These are phyloP conservation scores for Rhinoptilus africanus DNA, from an alignment of 2,113 vertebrate species.

Conservation along the genomic window DNA sequence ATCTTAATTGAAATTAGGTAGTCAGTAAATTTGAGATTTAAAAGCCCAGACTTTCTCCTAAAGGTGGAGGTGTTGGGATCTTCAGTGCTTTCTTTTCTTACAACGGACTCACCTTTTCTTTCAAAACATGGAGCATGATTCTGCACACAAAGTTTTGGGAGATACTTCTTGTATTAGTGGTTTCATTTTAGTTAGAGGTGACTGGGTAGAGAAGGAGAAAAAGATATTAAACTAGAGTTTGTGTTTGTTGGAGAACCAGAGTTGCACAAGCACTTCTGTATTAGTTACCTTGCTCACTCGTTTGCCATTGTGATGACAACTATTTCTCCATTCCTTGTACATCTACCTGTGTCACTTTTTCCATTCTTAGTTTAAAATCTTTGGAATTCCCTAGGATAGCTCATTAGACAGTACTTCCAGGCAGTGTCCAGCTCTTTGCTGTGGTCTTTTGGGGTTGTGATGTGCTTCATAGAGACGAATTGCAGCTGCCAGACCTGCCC, in stretches of 20 bases:
- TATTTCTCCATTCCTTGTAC: not conserved
- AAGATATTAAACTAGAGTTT: not conserved
- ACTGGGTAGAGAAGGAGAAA: not conserved
- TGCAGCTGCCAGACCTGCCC: not conserved
- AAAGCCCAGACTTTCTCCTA: not conserved
- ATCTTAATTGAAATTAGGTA: not conserved
- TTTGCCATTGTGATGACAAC: not conserved
- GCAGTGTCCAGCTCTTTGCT: not conserved
- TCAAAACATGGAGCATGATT: not conserved
- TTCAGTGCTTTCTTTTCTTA: not conserved
- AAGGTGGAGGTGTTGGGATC: fast-evolving
- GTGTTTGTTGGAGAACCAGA: not conserved
- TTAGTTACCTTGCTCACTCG: not conserved
- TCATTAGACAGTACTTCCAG: not conserved
- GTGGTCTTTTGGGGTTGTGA: not conserved
- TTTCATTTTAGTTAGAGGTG: not conserved
- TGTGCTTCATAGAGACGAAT: not conserved
- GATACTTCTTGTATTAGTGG: not conserved
- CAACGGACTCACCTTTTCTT: not conserved
- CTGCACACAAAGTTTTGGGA: not conserved
- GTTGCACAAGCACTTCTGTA: not conserved
- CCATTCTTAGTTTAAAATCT: not conserved
- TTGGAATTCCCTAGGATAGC: not conserved
- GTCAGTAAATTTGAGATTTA: not conserved
- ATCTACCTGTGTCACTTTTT: not conserved